phyloP scores from a whole-genome alignment of 1,140 invertebrate species.

The Drosophila teissieri region DNA sequence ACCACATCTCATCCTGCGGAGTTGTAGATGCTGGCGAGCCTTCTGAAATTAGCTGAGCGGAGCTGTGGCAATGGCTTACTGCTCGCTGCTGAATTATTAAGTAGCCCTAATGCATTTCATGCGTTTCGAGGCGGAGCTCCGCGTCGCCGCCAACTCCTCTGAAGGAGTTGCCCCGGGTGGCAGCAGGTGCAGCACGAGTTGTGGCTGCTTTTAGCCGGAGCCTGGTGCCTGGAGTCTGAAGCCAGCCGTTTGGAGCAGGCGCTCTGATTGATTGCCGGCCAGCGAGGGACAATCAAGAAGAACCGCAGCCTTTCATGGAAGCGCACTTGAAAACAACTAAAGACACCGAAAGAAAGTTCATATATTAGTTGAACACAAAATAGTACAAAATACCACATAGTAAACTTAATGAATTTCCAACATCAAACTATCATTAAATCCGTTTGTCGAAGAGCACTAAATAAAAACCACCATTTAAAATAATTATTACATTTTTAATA shows the following conservation, averaged over 20 bases:
- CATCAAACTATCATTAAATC: neutral
- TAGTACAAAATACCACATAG: too few species aligned
- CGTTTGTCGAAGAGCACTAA: too few species aligned
- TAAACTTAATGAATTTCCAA: neutral
- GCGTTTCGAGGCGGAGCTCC: constrained; percentile 49
- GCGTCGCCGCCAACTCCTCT: constrained; percentile 40
- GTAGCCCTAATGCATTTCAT: constrained; percentile 72
- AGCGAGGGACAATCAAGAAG: constrained; percentile 37
- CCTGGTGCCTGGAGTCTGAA: constrained; percentile 5
- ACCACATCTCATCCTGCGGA: constrained; percentile 25
- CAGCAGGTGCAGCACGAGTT: constrained; percentile 41
- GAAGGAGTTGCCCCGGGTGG: constrained; percentile 20
- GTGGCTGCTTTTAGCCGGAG: constrained; percentile 63
- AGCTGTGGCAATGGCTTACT: constrained; percentile 35
- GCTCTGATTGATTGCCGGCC: constrained; percentile 53
- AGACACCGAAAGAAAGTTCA: neutral
- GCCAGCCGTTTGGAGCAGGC: neutral
- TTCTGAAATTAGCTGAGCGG: constrained; percentile 54
- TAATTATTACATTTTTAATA: too few species aligned
- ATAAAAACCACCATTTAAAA: too few species aligned
- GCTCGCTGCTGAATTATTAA: constrained; percentile 66
- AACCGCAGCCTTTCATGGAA: constrained; percentile 6
- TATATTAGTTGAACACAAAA: too few species aligned
- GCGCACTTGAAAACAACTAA: neutral
- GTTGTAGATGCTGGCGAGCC: constrained; percentile 21